Evolutionary conservation across 2,113 vertebrate species (phyloP), one percentile per base, ranked within the genome.

Genomic region (Hippolais icterina): DNA sequence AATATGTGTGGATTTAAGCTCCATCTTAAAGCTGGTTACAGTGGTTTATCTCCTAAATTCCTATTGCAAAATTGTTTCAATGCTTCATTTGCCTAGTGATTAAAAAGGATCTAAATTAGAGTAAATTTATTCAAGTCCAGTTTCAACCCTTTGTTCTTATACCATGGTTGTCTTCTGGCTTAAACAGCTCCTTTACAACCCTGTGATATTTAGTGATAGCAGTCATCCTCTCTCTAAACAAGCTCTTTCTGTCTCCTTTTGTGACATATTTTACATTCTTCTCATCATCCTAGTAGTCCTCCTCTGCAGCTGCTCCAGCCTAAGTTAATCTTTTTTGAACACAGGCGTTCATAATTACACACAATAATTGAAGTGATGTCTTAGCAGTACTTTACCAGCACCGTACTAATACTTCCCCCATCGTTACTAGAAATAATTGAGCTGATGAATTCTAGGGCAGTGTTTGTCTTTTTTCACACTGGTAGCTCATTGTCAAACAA

Each of bases 311-410:
- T 95, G 94, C 54, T 96, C 49, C 61, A 89, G 83, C 83, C 91
- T 44, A 68, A 95, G 77, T 95, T 94, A 94, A 94, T 94, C 94
- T 94, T 93, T 91, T 91, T 83, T 94, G 89, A 96, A 95, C 93
- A 94, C 74, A 95, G 92, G 80, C 44, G 0, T 92, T 95, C 41
- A 71, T 92, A 97, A 97, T 95, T 96, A 12, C 18, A 0, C 74
- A 84, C 81, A 82, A 93, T 94, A 94, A 94, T 89, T 83, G 89
- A 94, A 95, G 81, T 71, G 89, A 90, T 95, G 93, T 93, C 81
- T 94, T 94, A 57, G 94, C 72, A 89, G 64, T 94, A 27, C 74
- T 95, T 95, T 91, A 89, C 89, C 87, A 92, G 39, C 68, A 56
- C 57, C 1, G 0, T 64, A 57, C 47, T 90, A 90, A 92, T 88